phyloP scores from a whole-genome alignment of 2,888 invertebrate genomes.

The Subacronicta megacephala region DNA sequence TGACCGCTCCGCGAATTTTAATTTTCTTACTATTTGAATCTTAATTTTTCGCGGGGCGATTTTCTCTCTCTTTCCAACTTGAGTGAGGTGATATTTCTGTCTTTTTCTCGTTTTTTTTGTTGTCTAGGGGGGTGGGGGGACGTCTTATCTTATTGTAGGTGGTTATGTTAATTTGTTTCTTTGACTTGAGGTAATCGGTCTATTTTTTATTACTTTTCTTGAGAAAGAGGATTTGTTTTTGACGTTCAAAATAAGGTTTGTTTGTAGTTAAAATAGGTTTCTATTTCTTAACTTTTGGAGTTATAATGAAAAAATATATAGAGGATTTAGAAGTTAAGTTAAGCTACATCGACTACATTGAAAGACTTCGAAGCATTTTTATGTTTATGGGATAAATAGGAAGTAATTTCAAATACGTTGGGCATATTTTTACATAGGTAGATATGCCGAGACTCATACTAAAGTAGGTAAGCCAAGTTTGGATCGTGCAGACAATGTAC shows the following conservation, averaged over 20 bases:
- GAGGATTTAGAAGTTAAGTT: too few species aligned
- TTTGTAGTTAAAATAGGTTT: conserved; percentile 17
- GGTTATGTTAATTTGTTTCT: conserved; percentile 73
- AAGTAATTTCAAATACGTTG: too few species aligned
- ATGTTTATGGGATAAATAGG: too few species aligned
- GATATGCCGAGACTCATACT: too few species aligned
- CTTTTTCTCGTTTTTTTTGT: conserved; percentile 74
- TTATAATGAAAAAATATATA: too few species aligned
- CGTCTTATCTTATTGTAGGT: conserved; percentile 61
- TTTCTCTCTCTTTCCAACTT: conserved; percentile 67
- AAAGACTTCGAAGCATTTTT: too few species aligned
- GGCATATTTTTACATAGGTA: too few species aligned
- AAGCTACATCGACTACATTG: too few species aligned
- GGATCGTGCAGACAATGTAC: too few species aligned
- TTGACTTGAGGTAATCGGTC: conserved; percentile 61
- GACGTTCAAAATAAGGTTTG: conserved; percentile 22
- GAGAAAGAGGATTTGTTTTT: conserved; percentile 36
- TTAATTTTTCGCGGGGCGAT: conserved; percentile 87
- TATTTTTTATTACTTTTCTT: conserved; percentile 61
- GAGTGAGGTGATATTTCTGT: conserved; percentile 55
- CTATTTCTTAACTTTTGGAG: too few species aligned
- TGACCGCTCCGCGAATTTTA: conserved; percentile 88
- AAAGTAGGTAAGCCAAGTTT: too few species aligned
- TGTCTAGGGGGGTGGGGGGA: conserved; percentile 61
- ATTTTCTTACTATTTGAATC: conserved; percentile 90